phyloP scores from a whole-genome alignment of 2,888 invertebrate species.

The Chrysina gloriosa region DNA sequence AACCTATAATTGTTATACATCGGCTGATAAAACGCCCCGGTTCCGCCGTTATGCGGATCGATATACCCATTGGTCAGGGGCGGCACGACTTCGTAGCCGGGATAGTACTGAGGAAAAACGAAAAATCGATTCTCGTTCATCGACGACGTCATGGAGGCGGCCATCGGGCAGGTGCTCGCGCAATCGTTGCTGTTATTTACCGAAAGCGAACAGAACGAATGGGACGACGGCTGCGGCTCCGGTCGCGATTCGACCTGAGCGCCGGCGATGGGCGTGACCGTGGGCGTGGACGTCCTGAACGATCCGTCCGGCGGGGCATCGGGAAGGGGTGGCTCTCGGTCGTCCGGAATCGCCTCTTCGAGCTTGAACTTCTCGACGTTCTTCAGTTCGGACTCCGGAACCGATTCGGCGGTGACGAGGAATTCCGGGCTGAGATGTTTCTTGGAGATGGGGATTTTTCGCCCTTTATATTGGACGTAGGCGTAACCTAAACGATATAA shows the following conservation, averaged over 20 bases:
- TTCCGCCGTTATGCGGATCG: not conserved
- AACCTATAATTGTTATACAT: slow-evolving; percentile 6
- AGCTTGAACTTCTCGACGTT: slow-evolving; percentile 26
- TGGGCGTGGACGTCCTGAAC: slow-evolving; percentile 1
- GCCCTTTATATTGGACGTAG: slow-evolving; percentile 58
- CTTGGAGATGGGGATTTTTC: slow-evolving; percentile 59
- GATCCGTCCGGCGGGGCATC: not conserved
- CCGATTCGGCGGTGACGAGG: slow-evolving; percentile 53
- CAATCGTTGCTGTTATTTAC: not conserved
- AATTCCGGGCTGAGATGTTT: slow-evolving; percentile 58
- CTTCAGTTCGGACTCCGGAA: slow-evolving; percentile 42
- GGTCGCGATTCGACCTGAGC: not conserved
- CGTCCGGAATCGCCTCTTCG: slow-evolving; percentile 32
- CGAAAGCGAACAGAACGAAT: slow-evolving; percentile 12
- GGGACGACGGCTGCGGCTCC: too few relatives aligned
- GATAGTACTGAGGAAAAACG: slow-evolving; percentile 60
- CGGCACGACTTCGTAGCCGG: slow-evolving; percentile 59
- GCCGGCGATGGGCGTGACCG: too few relatives aligned
- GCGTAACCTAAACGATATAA: slow-evolving; percentile 54
- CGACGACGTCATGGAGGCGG: not conserved
- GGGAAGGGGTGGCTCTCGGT: not conserved
- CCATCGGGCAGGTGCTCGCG: not conserved
- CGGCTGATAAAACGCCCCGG: too few relatives aligned
- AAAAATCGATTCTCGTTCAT: slow-evolving; percentile 52
- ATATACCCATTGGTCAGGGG: slow-evolving; percentile 1